Conservation (phyloP, 2,888 invertebrate species). For the Pyrgus malvae region DNA sequence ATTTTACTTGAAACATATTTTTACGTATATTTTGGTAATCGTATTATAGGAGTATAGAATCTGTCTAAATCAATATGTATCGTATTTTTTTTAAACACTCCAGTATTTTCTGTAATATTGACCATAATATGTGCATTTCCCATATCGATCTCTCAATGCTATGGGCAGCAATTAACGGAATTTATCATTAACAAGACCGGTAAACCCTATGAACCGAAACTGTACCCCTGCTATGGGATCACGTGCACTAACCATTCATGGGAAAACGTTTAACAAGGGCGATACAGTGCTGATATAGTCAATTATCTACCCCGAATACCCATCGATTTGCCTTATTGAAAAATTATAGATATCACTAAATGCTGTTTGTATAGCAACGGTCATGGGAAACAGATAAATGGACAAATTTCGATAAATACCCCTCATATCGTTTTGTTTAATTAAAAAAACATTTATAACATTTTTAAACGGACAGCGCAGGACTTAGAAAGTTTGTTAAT, state of each 20-base stretch:
- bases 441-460: not conserved
- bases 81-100: no score
- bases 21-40: no score
- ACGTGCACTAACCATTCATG: slow-evolving; percentile 50
- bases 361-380: slow-evolving; percentile 33
- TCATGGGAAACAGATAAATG: slow-evolving; percentile 45
- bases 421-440: not conserved
- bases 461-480: not conserved
- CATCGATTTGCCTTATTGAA: slow-evolving; percentile 46
- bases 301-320: slow-evolving; percentile 61
- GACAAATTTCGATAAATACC: not conserved
- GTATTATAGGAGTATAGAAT: no score
- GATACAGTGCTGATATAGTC: slow-evolving; percentile 60
- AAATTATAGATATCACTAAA: slow-evolving; percentile 52
- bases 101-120: not conserved
- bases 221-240: slow-evolving; percentile 21
- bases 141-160: slow-evolving; percentile 15
- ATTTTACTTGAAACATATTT: no score
- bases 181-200: slow-evolving; percentile 24
- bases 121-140: slow-evolving; percentile 11
- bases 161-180: slow-evolving; percentile 17
- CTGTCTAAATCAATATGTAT: no score
- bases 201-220: slow-evolving; percentile 36
- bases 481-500: slow-evolving; percentile 15
- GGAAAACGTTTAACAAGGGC: slow-evolving; percentile 74